A percentile compares a stretch with the other conserved stretches of the same genome.
Evolutionary conservation across 2,888 invertebrate genomes (phyloP).

Genomic region (Drosophila neonasuta): DNA sequence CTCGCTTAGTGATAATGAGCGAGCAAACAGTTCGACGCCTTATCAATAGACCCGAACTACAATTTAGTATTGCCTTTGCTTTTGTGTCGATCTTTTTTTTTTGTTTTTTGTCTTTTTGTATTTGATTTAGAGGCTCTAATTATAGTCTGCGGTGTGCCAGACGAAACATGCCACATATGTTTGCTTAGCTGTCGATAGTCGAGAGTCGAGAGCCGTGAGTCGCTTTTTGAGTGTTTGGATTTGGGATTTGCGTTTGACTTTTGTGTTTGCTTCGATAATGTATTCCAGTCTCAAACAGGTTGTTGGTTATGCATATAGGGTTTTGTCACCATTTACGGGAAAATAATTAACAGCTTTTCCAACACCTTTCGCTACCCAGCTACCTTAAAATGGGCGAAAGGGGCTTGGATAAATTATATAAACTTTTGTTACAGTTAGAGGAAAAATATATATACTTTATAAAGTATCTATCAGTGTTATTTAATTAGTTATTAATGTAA

Average conservation of each 20-base stretch:
- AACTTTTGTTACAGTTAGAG: neutral
- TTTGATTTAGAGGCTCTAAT: constrained; percentile 30
- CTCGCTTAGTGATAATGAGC: constrained; percentile 11
- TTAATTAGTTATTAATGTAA: no score
- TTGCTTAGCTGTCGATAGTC: constrained; percentile 42
- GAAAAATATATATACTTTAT: no score
- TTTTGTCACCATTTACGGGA: constrained; percentile 11
- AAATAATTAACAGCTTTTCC: constrained; percentile 24
- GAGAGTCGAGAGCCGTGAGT: constrained; percentile 8
- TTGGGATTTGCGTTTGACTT: constrained; percentile 32
- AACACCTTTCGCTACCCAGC: constrained; percentile 12
- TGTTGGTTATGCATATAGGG: constrained; percentile 8
- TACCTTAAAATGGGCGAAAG: neutral
- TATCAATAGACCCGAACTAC: constrained; percentile 46
- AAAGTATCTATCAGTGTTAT: no score
- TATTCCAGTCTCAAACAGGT: constrained; percentile 30
- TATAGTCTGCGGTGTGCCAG: constrained; percentile 38
- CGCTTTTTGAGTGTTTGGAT: constrained; percentile 30
- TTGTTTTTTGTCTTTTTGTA: constrained; percentile 12
- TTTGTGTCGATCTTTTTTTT: neutral
- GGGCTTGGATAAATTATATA: neutral
- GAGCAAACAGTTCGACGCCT: constrained; percentile 28
- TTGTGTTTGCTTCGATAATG: constrained; percentile 40
- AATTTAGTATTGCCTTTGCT: constrained; percentile 17
- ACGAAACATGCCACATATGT: constrained; percentile 36